Evolutionary conservation across 2,888 invertebrate genomes (phyloP), one percentile per base, ranked within the genome.

Genomic region (Dryobota labecula): DNA sequence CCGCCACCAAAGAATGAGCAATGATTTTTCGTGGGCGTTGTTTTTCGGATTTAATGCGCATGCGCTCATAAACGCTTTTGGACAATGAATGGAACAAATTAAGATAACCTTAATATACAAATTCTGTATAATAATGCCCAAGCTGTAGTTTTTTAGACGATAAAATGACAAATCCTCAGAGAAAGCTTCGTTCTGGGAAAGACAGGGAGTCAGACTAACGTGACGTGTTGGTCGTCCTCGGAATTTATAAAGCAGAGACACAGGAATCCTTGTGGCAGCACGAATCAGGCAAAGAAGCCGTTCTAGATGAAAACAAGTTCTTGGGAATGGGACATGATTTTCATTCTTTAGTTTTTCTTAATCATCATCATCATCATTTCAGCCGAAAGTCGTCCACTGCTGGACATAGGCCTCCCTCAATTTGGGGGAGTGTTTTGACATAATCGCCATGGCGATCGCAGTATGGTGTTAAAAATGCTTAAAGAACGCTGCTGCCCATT

Each of bases 11-110:
- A 41, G 2, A 47, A 13, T 2, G 18, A 70, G 56, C 54, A 70
- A 24, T 1, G 24, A 4, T 13, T 56, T 47, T 30, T 18, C 30
- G n/a, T 27, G 6, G 0, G 0, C 5, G 11, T 7, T 33, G 41
- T 41, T 68, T 2, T 9, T 71, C 24, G 0, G 7, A 13, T 53
- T 7, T 27, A 0, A 33, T 20, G 20, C 38, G 27, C 43, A 70
- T 71, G 71, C 71, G 56, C 72, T 71, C 24, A 2, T 18, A 18
- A 56, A 7, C 18, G 6, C 1, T 65, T 9, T n/a, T 8, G 13
- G 15, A 0, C 0, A 30, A 41, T 9, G 0, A 27, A 53, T 18
- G 2, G 6, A 30, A 13, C 4, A 38, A 18, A 33, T 20, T n/a
- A n/a, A 43, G 11, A 11, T 20, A 24, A 5, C 9, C 6, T 9